phyloP scores from a whole-genome alignment of 2,797 vertebrate genomes.

The Loriculus beryllinus region DNA sequence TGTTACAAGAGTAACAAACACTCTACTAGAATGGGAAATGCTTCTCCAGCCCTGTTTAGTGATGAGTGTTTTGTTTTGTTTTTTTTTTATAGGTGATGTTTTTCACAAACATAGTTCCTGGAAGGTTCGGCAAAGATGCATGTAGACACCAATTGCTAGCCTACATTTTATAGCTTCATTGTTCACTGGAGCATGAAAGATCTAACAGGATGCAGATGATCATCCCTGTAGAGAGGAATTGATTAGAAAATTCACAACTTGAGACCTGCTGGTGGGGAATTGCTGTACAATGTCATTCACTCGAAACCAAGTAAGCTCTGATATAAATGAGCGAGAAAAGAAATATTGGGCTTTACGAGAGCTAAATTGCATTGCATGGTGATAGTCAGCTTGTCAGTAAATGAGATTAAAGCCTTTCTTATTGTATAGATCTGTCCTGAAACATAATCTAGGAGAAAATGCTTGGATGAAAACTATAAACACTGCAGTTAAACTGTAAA shows the following conservation, averaged over 20 bases:
- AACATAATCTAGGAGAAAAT: constrained; percentile 63
- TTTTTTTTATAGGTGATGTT: background rate
- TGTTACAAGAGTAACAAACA: background rate
- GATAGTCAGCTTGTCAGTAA: constrained; percentile 53
- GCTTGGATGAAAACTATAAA: constrained; percentile 69
- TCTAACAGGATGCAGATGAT: background rate
- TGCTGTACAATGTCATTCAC: background rate
- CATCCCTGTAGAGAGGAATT: background rate
- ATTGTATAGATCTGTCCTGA: constrained; percentile 66
- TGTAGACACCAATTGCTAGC: background rate
- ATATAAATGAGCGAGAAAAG: constrained; percentile 2
- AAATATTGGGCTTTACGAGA: constrained; percentile 23
- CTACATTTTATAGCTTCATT: background rate
- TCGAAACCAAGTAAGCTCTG: constrained; percentile 45
- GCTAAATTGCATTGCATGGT: constrained; percentile 59
- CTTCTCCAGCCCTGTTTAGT: background rate
- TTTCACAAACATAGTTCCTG: background rate
- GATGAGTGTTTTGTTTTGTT: no score
- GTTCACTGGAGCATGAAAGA: background rate
- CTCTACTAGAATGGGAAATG: background rate
- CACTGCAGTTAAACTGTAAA: constrained; percentile 67
- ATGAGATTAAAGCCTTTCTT: constrained; percentile 73
- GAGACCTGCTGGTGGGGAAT: background rate
- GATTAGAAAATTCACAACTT: background rate
- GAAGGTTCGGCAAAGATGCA: background rate